These are phyloP conservation scores for Plemyria rubiginata DNA, from an alignment of 2,888 invertebrate genomes.

Conservation along the genomic window DNA sequence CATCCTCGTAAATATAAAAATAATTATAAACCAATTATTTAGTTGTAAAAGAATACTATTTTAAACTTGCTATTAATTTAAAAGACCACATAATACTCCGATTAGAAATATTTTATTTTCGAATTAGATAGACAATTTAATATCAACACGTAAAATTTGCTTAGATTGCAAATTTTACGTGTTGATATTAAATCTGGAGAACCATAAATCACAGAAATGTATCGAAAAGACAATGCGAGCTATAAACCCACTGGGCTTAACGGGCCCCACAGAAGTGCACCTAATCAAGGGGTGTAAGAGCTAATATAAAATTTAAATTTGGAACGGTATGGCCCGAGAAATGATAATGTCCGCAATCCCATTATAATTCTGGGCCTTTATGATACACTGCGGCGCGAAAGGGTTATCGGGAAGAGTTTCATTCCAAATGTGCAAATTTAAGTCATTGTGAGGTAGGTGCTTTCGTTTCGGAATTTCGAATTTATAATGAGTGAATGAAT, in stretches of 20 bases:
- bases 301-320: conserved; percentile 61
- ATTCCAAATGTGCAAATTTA: conserved; percentile 23
- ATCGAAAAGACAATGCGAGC: conserved; percentile 38
- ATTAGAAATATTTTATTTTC: background rate
- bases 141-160: conserved; percentile 15
- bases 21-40: background rate
- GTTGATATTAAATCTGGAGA: conserved; percentile 40
- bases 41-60: no score
- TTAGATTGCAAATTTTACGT: no score
- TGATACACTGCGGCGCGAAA: conserved; percentile 36
- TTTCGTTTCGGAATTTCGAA: conserved; percentile 2
- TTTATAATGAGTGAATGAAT: background rate
- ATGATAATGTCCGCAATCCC: conserved; percentile 46
- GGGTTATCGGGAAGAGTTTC: conserved; percentile 34
- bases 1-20: background rate
- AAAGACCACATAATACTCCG: no score
- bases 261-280: conserved; percentile 36
- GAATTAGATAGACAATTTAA: background rate
- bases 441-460: conserved; percentile 4
- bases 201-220: conserved; percentile 39
- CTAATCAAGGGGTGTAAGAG: conserved; percentile 49
- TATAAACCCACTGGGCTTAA: conserved; percentile 38
- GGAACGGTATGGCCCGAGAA: conserved; percentile 40
- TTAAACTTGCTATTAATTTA: no score
- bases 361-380: conserved; percentile 34